Evolutionary conservation across 2,888 invertebrate species (phyloP).

Genomic region (Charanyca ferruginea): DNA sequence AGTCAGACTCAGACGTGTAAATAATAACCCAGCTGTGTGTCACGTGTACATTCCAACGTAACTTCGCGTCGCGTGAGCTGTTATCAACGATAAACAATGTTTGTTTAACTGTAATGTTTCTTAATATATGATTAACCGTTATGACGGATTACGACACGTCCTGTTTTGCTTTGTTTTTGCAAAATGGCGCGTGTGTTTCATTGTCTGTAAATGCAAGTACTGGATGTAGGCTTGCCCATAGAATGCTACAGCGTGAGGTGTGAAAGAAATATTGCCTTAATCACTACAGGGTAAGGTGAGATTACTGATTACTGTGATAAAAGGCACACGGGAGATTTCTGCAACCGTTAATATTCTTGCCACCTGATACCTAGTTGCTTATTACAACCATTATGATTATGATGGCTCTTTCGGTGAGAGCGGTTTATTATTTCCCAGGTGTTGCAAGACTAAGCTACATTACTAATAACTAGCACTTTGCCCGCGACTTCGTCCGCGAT

Average conservation of each 20-base stretch:
- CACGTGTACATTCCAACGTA: slow-evolving; percentile 51
- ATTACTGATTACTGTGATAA: neutral
- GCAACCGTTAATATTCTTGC: neutral
- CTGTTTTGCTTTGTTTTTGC: slow-evolving; percentile 35
- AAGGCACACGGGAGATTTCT: neutral
- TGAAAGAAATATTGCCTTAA: slow-evolving; percentile 1
- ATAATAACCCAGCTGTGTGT: slow-evolving; percentile 49
- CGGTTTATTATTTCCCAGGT: neutral
- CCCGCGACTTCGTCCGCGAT: no score
- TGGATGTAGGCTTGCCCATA: neutral
- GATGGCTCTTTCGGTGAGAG: neutral
- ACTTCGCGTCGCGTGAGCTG: slow-evolving; percentile 49
- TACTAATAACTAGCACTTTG: no score
- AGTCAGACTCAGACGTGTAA: slow-evolving; percentile 52
- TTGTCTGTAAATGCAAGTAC: slow-evolving; percentile 2
- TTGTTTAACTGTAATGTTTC: slow-evolving; percentile 50
- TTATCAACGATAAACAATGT: slow-evolving; percentile 54
- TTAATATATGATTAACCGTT: slow-evolving; percentile 53
- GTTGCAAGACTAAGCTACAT: neutral
- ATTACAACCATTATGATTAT: neutral
- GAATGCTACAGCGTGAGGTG: neutral
- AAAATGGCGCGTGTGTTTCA: slow-evolving; percentile 19
- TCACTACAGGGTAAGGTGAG: neutral
- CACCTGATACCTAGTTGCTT: neutral
- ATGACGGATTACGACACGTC: slow-evolving; percentile 35